Conservation (phyloP, 2,888 invertebrate genomes). For the Drosophila demipolita region DNA sequence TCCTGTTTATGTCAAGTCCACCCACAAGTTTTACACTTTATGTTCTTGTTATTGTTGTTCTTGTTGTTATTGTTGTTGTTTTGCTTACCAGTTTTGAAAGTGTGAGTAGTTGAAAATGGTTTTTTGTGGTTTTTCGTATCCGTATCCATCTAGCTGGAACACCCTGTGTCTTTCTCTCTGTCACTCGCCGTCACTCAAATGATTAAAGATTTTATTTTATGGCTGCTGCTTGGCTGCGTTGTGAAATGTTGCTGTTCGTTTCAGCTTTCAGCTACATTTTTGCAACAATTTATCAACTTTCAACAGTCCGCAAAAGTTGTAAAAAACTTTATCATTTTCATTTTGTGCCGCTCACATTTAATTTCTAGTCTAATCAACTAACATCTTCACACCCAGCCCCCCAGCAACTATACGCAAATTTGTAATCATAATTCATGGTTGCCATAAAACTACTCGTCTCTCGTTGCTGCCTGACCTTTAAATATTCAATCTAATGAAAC, state of each 20-base stretch:
- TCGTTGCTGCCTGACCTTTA: conserved; percentile 42
- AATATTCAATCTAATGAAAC: conserved; percentile 62
- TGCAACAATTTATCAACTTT: conserved; percentile 77
- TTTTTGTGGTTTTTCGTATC: conserved; percentile 17
- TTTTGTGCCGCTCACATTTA: conserved; percentile 57
- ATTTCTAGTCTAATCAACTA: conserved; percentile 79
- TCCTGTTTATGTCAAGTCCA: conserved; percentile 69
- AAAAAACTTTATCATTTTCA: conserved; percentile 71
- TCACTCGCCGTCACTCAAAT: conserved; percentile 73
- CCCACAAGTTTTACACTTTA: conserved; percentile 66
- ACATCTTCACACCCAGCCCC: conserved; percentile 15
- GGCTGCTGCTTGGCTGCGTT: conserved; percentile 56
- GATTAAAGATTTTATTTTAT: conserved; percentile 80
- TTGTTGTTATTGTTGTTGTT: conserved; percentile 20
- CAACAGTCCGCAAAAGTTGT: conserved; percentile 68
- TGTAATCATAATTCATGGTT: conserved; percentile 58
- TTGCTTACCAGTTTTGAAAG: conserved; percentile 4
- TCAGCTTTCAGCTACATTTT: conserved; percentile 58
- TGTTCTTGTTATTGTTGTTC: conserved; percentile 47
- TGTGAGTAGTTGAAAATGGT: conserved; percentile 21
- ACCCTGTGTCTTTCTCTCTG: conserved; percentile 33
- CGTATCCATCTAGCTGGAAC: conserved; percentile 24
- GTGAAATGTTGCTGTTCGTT: conserved; percentile 7
- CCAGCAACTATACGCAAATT: conserved; percentile 37
- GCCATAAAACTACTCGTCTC: conserved; percentile 45